A percentile compares a stretch with the other conserved stretches of the same genome.
Conservation (phyloP, 1,140 invertebrate genomes). For the Drosophila azteca region DNA sequence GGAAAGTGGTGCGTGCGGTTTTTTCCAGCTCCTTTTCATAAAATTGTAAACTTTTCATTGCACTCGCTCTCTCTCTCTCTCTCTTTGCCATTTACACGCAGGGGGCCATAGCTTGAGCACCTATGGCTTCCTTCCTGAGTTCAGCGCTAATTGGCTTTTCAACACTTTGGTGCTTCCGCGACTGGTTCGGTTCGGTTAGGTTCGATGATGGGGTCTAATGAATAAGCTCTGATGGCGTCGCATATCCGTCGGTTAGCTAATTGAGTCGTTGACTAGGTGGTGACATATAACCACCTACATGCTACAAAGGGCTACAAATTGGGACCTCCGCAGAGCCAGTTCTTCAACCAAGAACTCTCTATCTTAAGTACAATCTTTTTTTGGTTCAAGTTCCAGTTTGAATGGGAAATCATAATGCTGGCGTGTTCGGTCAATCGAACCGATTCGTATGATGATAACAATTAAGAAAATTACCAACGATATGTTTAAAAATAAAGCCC, state of each 20-base stretch:
- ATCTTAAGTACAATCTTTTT: background rate
- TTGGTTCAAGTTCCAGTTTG: background rate
- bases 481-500: conserved; percentile 3
- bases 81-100: conserved; percentile 74
- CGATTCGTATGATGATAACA: conserved; percentile 24
- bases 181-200: background rate
- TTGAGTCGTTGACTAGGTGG: conserved; percentile 77
- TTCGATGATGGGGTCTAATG: conserved; percentile 56
- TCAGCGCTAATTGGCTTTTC: conserved; percentile 77
- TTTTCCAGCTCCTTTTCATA: conserved; percentile 28
- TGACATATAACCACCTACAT: conserved; percentile 37
- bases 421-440: conserved; percentile 1
- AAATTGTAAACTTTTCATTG: conserved; percentile 63
- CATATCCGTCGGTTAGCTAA: conserved; percentile 78
- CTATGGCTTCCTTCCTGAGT: conserved; percentile 76
- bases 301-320: conserved; percentile 48
- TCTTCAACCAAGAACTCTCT: too few relatives aligned
- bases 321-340: background rate
- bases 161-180: conserved; percentile 74
- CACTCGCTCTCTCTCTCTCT: too few relatives aligned
- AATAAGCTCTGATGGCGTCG: conserved; percentile 67
- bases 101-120: conserved; percentile 12
- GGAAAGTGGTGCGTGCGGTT: conserved; percentile 51
- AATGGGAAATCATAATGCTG: background rate
- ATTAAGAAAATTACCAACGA: conserved; percentile 13